Evolutionary conservation across 2,888 invertebrate genomes (phyloP), one percentile per base, ranked within the genome.

Genomic region (Lithophane leautieri): DNA sequence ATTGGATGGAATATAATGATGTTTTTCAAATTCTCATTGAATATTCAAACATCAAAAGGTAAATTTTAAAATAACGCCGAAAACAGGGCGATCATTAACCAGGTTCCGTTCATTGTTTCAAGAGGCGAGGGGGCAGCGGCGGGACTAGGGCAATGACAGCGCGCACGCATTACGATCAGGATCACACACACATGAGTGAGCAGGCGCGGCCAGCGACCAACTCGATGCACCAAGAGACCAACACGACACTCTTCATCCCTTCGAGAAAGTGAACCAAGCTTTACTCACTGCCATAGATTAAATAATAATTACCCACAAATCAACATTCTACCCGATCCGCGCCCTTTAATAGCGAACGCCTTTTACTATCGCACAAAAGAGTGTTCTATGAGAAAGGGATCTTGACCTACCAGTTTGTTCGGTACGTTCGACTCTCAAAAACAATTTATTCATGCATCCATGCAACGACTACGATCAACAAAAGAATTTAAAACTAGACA

Each of bases 371-470:
- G 91, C 91, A 96, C 95, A 95, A 96, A 95, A 89, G 93, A 91
- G 84, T 94, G 91, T 92, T 96, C 96, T 96, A 96, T 96, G 96
- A 96, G 96, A 96, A 96, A 95, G 94, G 95, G 94, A 95, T 95
- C 96, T 95, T 95, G 96, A 96, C 95, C 95, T 96, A 96, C 96
- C 96, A 96, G 96, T 96, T 96, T 94, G 91, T 94, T 93, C 93
- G 90, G 93, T 94, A 93, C 91, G 92, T 94, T 94, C 94, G 89
- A 93, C 92, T 95, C 93, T 93, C 92, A 94, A 95, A 94, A 95
- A 95, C 94, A 95, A 96, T 96, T 95, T 95, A 96, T 96, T 95
- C 96, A 95, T 96, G 95, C 95, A 95, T 94, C 94, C 94, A 94
- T 94, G 94, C 94, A 94, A 91, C 94, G 93, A 94, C 93, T 93